A percentile compares a stretch with the other conserved stretches of the same genome.
Evolutionary conservation across 2,797 vertebrate genomes (phyloP).

Genomic region (Carcharodon carcharias): DNA sequence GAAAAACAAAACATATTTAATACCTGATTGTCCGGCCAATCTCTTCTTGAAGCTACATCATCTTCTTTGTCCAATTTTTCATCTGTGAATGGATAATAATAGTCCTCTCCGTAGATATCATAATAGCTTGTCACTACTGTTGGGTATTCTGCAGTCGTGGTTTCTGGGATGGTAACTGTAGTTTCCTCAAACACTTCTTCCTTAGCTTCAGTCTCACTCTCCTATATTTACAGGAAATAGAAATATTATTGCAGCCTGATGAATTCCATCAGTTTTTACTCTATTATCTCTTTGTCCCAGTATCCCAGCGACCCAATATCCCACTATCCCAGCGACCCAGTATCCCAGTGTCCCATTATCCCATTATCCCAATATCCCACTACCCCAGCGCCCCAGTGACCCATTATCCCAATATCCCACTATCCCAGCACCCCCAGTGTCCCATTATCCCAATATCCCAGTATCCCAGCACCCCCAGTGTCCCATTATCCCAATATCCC

Average conservation of each 20-base stretch:
- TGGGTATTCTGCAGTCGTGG: background rate
- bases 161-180: slow-evolving; percentile 42
- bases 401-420: slow-evolving; percentile 36
- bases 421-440: too few relatives aligned
- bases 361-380: background rate
- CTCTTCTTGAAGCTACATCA: background rate
- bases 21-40: background rate
- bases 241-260: background rate
- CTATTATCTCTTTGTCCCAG: background rate
- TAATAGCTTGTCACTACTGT: background rate
- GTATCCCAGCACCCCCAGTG: too few relatives aligned
- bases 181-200: background rate
- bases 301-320: background rate
- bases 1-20: background rate
- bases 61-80: background rate
- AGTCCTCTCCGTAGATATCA: background rate
- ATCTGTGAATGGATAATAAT: background rate
- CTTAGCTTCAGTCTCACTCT: background rate
- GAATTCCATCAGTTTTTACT: too few relatives aligned
- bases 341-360: background rate
- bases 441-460: too few relatives aligned
- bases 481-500: background rate
- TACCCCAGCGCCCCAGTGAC: slow-evolving; percentile 44
- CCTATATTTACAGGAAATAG: background rate
- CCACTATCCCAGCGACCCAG: background rate